A percentile compares a stretch with the other conserved stretches of the same genome.
These are phyloP conservation scores for Pipa parva DNA, from an alignment of 2,113 vertebrate genomes.

Conservation along the genomic window DNA sequence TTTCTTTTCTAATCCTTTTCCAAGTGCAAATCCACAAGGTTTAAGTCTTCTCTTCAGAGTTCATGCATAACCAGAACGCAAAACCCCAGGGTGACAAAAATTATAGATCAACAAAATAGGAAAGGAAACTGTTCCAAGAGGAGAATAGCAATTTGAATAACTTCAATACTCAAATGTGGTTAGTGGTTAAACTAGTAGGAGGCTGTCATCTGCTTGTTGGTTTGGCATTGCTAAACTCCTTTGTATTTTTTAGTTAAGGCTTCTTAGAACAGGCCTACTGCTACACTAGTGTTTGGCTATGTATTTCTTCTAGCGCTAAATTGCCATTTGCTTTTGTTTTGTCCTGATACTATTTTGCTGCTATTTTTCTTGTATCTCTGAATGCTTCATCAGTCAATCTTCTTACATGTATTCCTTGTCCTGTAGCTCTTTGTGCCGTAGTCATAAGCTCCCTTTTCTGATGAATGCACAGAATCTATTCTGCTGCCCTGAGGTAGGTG, in stretches of 20 bases:
- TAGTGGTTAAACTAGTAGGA: slow-evolving; percentile 15
- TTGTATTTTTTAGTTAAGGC: background rate
- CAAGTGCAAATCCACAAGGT: slow-evolving; percentile 23
- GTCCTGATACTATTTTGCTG: too few species aligned
- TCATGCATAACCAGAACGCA: slow-evolving; percentile 19
- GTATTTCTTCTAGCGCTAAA: too few species aligned
- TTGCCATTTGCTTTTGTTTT: too few species aligned
- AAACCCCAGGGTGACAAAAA: slow-evolving; percentile 4
- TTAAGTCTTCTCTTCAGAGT: slow-evolving; percentile 5
- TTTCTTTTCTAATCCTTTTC: background rate
- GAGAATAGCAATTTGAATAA: slow-evolving; percentile 1
- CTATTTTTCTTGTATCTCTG: too few species aligned
- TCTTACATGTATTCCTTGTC: too few species aligned
- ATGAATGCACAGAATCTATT: too few species aligned
- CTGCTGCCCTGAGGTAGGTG: too few species aligned
- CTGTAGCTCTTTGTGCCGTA: too few species aligned
- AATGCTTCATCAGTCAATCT: too few species aligned
- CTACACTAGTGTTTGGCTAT: too few species aligned
- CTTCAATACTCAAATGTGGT: slow-evolving; percentile 11
- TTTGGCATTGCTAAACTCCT: background rate
- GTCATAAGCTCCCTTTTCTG: too few species aligned
- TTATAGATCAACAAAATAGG: slow-evolving; percentile 1
- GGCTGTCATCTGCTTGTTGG: slow-evolving; percentile 3
- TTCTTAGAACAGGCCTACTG: background rate
- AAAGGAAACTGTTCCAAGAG: background rate